Conservation (phyloP, 2,113 vertebrate species). For the Brienomyrus brachyistius region DNA sequence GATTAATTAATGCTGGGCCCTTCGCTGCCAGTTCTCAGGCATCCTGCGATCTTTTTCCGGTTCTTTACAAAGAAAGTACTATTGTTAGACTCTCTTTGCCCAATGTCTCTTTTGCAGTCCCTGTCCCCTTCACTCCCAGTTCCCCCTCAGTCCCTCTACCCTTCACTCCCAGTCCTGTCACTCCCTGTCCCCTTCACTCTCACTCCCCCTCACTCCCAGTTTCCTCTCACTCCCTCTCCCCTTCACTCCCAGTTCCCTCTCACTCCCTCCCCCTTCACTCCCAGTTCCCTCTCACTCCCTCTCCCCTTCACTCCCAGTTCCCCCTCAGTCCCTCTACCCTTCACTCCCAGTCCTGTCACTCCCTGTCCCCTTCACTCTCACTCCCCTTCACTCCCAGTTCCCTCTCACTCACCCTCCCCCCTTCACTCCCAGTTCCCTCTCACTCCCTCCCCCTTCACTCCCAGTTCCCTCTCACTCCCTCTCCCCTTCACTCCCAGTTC, state of each 20-base stretch:
- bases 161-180: background rate
- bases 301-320: background rate
- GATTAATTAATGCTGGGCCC: background rate
- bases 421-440: too few relatives aligned
- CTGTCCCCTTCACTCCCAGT: background rate
- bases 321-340: background rate
- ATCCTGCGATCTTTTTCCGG: background rate
- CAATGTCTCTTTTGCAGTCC: background rate
- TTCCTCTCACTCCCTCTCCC: background rate
- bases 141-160: background rate
- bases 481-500: background rate
- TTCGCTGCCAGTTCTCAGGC: background rate
- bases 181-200: background rate
- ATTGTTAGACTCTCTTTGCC: background rate
- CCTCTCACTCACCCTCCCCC: background rate
- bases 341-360: background rate
- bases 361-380: background rate
- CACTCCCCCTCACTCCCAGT: background rate
- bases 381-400: background rate
- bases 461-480: too few relatives aligned
- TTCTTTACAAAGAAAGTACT: background rate
- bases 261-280: too few relatives aligned
- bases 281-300: too few relatives aligned
- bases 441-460: too few relatives aligned
- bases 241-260: too few relatives aligned